Base-by-base conservation (phyloP, 2,113 vertebrate genomes). In the Sisor rabdophorus region DNA sequence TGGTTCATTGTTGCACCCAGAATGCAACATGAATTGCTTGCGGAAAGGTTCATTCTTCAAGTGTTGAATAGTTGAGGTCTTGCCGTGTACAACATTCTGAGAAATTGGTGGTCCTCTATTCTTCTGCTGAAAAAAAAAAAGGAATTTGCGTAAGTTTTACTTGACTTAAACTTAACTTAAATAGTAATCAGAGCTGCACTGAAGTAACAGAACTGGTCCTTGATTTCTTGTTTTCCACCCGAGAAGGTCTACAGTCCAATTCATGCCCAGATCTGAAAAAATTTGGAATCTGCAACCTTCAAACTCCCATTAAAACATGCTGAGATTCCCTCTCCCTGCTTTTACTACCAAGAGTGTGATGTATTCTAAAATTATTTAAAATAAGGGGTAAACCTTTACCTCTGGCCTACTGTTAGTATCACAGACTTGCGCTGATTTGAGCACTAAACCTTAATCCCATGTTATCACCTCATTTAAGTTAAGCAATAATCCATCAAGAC, bases 1-100 rank as follows among this genome's bases (percentile, higher is more conserved):
- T 85, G 74, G 75, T 91, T 92, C 89, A 90, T 93, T 78, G 69
- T 65, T 58, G 48, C 71, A 30, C 55, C 52, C 60, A 20, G 30
- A 36, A 63, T 52, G 64, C 55, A 73, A 73, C 67, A 59, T 61
- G 30, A 67, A 70, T 56, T 69, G 40, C 59, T 55, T 53, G 74
- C 73, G 17, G 60, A 58, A 56, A 63, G 50, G 28, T 19, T 53
- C 69, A 76, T 82, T 77, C 61, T 81, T 82, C 80, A 80, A 26
- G 50, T 56, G 20, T 1, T 28, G 40, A 48, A 79, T 59, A 56
- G 54, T 7, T 1, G 9, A n/a, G 30, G 20, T 32, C 30, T 61
- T 44, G n/a, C 55, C 28, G 10, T 65, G 48, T 30, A 54, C 20
- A 26, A 20, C 17, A 58, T 53, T 44, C 11, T 24, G 40, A 50